Base-by-base conservation (phyloP, 2,797 vertebrate genomes). In the Enteromius viviparus region DNA sequence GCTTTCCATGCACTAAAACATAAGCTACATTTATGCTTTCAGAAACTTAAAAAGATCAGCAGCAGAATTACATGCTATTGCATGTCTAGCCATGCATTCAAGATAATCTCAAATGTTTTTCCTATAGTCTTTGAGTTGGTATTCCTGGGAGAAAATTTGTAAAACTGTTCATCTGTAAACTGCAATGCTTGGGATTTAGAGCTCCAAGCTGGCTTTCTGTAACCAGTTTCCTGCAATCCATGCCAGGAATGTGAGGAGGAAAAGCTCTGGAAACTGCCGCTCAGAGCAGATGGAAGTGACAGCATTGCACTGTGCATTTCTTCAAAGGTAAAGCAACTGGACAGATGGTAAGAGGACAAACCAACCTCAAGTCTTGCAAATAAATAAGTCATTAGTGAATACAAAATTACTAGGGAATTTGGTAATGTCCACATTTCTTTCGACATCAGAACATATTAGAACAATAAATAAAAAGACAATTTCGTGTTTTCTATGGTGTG, bases 231-330 rank as follows among this genome's bases (percentile, higher is more conserved):
- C 26, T 47, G 29, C 6, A 55, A 71, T 11, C 68, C 60, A 11
- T 81, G 87, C 84, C 86, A 90, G 72, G n/a, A 87, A 80, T 78
- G 82, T 51, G 45, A 47, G 45, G 51, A 76, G 42, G 32, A 55
- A 78, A 79, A 76, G 76, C 79, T 81, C 68, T 72, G 55, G 74
- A 83, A 84, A 65, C 72, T 12, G 84, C 80, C 29, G 26, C 68
- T 78, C 42, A 19, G 45, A 83, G 85, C 81, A 76, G 65, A 81
- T 53, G 66, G 42, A 74, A 84, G 74, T 47, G 34, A 86, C 47
- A 78, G 71, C 76, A 85, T 87, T 91, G 90, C 83, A 79, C 85
- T 53, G 86, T 70, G 21, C 77, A 88, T 87, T 85, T 87, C 78
- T 80, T 82, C 79, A 80, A 86, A 87, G 80, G 66, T 76, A 86